Conservation (phyloP, 2,888 invertebrate genomes). For the Dilophus febrilis region DNA sequence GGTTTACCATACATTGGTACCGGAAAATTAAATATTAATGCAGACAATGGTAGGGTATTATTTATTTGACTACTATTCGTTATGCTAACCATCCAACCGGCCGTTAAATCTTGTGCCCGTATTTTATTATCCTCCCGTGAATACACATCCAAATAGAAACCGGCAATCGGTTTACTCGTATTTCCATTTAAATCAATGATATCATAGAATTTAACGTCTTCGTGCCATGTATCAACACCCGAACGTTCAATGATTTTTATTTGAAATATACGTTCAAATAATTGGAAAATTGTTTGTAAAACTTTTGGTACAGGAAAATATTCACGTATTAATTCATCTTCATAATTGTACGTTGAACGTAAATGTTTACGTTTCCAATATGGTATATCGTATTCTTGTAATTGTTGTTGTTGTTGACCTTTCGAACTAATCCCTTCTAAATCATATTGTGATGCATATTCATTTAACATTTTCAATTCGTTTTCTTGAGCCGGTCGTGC, state of each 20-base stretch:
- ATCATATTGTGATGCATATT: conserved; percentile 48
- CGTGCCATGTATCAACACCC: conserved; percentile 63
- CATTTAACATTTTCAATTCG: conserved; percentile 52
- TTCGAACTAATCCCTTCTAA: too few species aligned
- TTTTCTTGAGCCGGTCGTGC: conserved; percentile 58
- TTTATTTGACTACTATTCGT: conserved; percentile 50
- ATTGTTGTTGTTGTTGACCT: conserved; percentile 43
- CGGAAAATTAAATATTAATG: conserved; percentile 70
- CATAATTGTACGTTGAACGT: conserved; percentile 43
- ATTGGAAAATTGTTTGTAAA: conserved; percentile 55
- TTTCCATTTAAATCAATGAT: conserved; percentile 40
- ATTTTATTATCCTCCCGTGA: conserved; percentile 1
- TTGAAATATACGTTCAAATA: conserved; percentile 62
- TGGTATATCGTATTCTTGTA: conserved; percentile 71
- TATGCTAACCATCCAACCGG: conserved; percentile 65
- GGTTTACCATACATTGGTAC: conserved; percentile 44
- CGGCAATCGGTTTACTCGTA: conserved; percentile 41
- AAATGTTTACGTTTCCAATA: conserved; percentile 74
- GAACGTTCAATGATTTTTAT: conserved; percentile 51
- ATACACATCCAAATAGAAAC: conserved; percentile 75
- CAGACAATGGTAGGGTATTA: conserved; percentile 53
- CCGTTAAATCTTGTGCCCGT: conserved; percentile 35
- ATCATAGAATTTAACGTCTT: conserved; percentile 68
- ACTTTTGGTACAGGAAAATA: conserved; percentile 74
- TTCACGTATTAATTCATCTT: conserved; percentile 53